These are phyloP conservation scores for Melanostoma mellinum DNA, from an alignment of 2,888 invertebrate genomes.

Conservation along the genomic window DNA sequence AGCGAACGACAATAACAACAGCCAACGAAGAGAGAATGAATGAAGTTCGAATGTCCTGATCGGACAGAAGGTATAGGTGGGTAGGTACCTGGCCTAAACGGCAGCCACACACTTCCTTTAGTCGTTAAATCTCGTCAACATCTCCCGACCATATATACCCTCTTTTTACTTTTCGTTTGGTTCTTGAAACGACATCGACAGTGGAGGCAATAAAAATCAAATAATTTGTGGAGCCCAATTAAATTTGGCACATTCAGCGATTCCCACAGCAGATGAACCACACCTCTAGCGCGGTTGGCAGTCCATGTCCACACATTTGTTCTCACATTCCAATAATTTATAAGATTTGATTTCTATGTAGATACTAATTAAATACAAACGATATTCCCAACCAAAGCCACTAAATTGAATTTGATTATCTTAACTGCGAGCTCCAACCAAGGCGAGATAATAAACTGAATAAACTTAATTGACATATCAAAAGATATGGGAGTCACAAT, in stretches of 20 bases:
- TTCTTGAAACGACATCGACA: neutral
- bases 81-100: neutral
- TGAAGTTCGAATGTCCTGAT: slow-evolving; percentile 37
- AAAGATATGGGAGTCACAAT: slow-evolving; percentile 69
- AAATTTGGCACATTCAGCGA: slow-evolving; percentile 65
- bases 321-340: slow-evolving; percentile 69
- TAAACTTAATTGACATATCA: slow-evolving; percentile 72
- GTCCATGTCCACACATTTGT: slow-evolving; percentile 57
- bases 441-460: slow-evolving; percentile 47
- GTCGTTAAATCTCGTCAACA: slow-evolving; percentile 36
- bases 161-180: neutral
- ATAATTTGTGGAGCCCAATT: slow-evolving; percentile 65
- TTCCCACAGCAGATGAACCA: slow-evolving; percentile 49
- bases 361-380: slow-evolving; percentile 69
- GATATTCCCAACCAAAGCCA: slow-evolving; percentile 39
- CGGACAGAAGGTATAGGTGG: slow-evolving; percentile 2
- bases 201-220: slow-evolving; percentile 52
- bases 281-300: slow-evolving; percentile 58
- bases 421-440: neutral
- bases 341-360: slow-evolving; percentile 62
- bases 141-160: neutral
- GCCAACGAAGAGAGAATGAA: slow-evolving; percentile 19
- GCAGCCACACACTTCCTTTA: slow-evolving; percentile 47
- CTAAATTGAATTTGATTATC: slow-evolving; percentile 65
- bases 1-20: neutral